phyloP scores from a whole-genome alignment of 2,888 invertebrate genomes.

The Gibbula magus region DNA sequence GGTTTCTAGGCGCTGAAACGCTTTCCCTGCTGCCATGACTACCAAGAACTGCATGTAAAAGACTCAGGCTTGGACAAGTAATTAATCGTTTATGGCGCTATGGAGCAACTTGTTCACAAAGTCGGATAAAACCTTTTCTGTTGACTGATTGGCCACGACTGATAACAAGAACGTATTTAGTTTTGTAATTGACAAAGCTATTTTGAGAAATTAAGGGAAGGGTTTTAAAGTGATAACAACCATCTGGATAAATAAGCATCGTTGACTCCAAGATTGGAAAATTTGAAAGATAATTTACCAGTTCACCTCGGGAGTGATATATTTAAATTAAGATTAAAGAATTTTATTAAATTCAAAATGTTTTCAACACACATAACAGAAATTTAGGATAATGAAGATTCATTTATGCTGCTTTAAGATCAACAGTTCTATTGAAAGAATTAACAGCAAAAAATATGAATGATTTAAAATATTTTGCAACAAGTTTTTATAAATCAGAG shows the following conservation, averaged over 20 bases:
- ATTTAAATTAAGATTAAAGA: no score
- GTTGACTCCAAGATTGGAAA: background rate
- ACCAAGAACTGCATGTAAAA: background rate
- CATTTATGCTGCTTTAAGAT: no score
- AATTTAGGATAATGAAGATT: no score
- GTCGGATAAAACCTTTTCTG: background rate
- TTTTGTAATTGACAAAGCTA: slow-evolving; percentile 1
- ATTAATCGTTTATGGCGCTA: slow-evolving; percentile 5
- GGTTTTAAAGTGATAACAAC: background rate
- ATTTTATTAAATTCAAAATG: no score
- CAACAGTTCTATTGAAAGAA: no score
- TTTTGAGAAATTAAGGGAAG: background rate
- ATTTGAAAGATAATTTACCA: no score
- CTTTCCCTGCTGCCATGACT: background rate
- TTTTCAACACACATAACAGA: no score
- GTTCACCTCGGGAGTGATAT: no score
- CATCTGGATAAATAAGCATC: background rate
- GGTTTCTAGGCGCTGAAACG: background rate
- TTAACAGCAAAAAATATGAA: no score
- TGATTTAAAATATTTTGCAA: no score
- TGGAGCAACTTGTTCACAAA: background rate
- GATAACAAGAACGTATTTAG: background rate
- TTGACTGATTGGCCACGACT: background rate
- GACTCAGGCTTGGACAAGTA: background rate
- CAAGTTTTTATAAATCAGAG: no score